Percentiles rank a stretch among this genome's conserved stretches.
Evolutionary conservation across 2,797 vertebrate genomes (phyloP).

Genomic region (Spinus olivaceus): DNA sequence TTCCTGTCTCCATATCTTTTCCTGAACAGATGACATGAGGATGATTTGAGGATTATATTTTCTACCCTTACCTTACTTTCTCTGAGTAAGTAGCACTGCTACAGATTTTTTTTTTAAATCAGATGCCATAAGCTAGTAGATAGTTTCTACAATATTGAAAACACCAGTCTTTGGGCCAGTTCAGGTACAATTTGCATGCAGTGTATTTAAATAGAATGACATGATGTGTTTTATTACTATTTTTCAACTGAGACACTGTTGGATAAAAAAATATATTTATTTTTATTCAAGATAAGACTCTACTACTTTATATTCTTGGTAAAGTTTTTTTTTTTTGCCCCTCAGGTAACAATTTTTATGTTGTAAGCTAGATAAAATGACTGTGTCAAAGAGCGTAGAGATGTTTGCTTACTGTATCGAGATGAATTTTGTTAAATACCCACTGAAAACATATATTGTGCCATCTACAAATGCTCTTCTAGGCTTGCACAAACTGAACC

Average conservation of each 20-base stretch:
- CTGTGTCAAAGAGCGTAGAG: not conserved
- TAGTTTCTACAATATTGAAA: not conserved
- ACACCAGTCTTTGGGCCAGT: not conserved
- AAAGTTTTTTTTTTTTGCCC: not conserved
- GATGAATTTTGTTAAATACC: not conserved
- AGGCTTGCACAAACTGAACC: not conserved
- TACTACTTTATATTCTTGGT: not conserved
- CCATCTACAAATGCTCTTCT: not conserved
- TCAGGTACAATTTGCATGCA: not conserved
- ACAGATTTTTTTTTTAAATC: not conserved
- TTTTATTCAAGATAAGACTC: not conserved
- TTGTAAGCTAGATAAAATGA: conserved; percentile 18
- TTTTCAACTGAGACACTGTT: not conserved
- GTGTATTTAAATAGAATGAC: not conserved
- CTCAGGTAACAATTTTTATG: conserved; percentile 11
- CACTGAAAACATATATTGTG: not conserved
- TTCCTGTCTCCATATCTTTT: not conserved
- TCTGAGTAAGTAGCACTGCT: not conserved
- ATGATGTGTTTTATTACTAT: not conserved
- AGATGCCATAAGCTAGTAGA: not conserved
- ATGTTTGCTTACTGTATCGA: not conserved
- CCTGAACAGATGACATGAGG: not conserved
- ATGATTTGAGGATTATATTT: not conserved
- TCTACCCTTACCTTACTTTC: not conserved
- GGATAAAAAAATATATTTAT: not conserved